Conservation (phyloP, 1,140 invertebrate species). For the Frieseomelitta varia region DNA sequence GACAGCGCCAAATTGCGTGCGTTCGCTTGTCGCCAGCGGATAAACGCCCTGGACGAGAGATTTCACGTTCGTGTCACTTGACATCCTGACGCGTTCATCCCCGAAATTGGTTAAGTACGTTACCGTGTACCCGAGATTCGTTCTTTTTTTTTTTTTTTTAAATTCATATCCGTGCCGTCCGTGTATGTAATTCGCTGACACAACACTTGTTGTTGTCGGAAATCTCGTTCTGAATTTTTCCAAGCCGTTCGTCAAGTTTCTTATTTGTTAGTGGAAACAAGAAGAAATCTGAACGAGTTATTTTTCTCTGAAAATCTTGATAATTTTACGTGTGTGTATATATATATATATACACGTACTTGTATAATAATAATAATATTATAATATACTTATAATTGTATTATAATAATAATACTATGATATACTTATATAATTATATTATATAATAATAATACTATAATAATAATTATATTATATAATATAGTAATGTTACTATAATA, state of each 20-base stretch:
- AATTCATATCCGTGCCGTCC: too few species aligned
- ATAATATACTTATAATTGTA: too few species aligned
- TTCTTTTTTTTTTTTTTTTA: neutral
- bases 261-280: neutral
- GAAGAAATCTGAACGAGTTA: neutral
- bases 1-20: slow-evolving; percentile 25
- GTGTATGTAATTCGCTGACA: slow-evolving; percentile 1
- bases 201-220: neutral
- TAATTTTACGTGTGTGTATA: too few species aligned
- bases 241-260: neutral
- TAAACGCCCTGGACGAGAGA: neutral
- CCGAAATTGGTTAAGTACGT: slow-evolving; percentile 4
- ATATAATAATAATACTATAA: too few species aligned
- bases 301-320: too few species aligned
- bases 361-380: too few species aligned
- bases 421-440: too few species aligned
- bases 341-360: too few species aligned
- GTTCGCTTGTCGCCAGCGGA: neutral
- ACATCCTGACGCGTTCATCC: neutral
- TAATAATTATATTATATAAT: too few species aligned
- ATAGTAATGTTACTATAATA: too few species aligned
- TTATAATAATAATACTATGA: too few species aligned
- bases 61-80: neutral
- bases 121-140: neutral
- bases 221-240: neutral